These are phyloP conservation scores for Byasa hedistus DNA, from an alignment of 2,888 invertebrate species.

Conservation along the genomic window DNA sequence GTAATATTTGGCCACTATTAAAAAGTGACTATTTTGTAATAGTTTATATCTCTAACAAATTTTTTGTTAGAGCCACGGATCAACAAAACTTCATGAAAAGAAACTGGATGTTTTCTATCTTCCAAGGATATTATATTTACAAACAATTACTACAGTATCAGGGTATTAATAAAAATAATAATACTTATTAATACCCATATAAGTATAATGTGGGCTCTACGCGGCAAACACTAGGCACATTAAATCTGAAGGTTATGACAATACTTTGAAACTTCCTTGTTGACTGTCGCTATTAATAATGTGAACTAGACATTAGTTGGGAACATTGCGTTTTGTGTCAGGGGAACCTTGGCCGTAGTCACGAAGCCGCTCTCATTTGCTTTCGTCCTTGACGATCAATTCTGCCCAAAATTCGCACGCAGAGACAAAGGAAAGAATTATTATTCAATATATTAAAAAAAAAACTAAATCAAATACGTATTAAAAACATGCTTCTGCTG, in stretches of 20 bases:
- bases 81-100: no score
- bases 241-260: slow-evolving; percentile 8
- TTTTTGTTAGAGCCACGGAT: no score
- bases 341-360: slow-evolving; percentile 47
- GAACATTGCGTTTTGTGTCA: slow-evolving; percentile 25
- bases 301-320: slow-evolving; percentile 32
- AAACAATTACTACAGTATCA: no score
- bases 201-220: slow-evolving; percentile 2
- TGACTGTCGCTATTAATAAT: slow-evolving; percentile 34
- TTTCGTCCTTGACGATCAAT: slow-evolving; percentile 46
- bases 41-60: no score
- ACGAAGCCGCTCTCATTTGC: slow-evolving; percentile 55
- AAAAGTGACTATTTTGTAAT: no score
- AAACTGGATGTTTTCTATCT: no score
- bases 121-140: no score
- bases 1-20: no score
- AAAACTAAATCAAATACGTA: background rate
- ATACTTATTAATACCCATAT: no score
- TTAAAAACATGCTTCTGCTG: background rate
- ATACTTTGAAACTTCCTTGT: slow-evolving; percentile 15
- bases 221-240: background rate
- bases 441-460: background rate
- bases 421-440: slow-evolving; percentile 22
- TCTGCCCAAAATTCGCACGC: slow-evolving; percentile 45
- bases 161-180: no score